Base-by-base conservation (phyloP, 2,888 invertebrate genomes). In the Caenorhabditis sp. region DNA sequence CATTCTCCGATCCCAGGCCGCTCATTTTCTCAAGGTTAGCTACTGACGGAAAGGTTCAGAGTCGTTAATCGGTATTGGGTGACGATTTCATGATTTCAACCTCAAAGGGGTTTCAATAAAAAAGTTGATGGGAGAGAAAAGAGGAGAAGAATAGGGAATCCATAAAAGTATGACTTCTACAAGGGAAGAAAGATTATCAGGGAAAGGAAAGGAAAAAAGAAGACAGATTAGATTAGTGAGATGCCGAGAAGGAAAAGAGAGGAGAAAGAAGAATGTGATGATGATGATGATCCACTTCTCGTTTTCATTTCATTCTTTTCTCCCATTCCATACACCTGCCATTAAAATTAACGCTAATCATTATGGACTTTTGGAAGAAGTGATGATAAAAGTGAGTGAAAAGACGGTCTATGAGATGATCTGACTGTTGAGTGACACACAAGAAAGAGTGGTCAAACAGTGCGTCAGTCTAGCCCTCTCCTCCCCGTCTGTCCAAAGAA, bases 291-390 rank as follows among this genome's bases (percentile, higher is more conserved):
- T 58, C 65, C 26, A 48, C 13, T 48, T 66, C 68, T 50, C 39
- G 55, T 66, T 56, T n/a, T 66, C 55, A 27, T 45, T 53, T 15
- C 35, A 48, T 35, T 35, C 65, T 15, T 35, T 35, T 65, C 41
- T 11, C 50, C 35, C 26, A 30, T 45, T 22, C 4, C 15, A 45
- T 45, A 9, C 9, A 45, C 20, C 7, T 20, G 24, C 4, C 43
- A 17, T 37, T 15, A 70, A 53, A 52, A 53, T 59, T 53, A 70
- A 70, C 59, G 70, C 70, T 70, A 70, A 70, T 70, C 52, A 70
- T 53, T 59, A 50, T 70, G 50, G 70, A 70, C 70, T 58, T 41
- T 52, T 59, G 15, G 62, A 41, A 56, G 55, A 66, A 56, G 56
- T 66, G 66, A 66, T 66, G 56, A n/a, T n/a, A 66, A 56, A 56